Percentiles rank a stretch among this genome's conserved stretches.
Evolutionary conservation across 2,113 vertebrate species (phyloP).

Genomic region (Pollimyrus isidori): DNA sequence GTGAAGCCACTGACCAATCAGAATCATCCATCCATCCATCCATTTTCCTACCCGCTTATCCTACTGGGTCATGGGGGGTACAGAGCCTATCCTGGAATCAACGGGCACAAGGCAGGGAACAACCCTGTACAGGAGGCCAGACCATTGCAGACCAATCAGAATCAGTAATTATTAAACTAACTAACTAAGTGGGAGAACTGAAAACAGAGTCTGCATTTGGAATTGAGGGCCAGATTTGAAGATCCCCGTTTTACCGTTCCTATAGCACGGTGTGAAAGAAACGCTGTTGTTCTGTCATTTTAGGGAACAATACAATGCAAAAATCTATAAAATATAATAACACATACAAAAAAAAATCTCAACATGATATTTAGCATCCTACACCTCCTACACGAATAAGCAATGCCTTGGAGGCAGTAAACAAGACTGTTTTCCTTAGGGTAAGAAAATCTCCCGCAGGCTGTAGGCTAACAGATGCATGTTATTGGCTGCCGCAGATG

Average conservation of each 20-base stretch:
- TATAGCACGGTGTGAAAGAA: background rate
- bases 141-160: no score
- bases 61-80: no score
- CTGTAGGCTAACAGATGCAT: background rate
- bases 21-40: no score
- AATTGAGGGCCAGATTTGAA: no score
- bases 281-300: background rate
- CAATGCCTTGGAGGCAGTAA: background rate
- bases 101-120: no score
- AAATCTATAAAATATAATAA: background rate
- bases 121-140: no score
- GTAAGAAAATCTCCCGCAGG: background rate
- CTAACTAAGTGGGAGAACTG: no score
- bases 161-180: no score
- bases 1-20: no score
- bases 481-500: background rate
- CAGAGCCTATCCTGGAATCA: no score
- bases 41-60: no score
- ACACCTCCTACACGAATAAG: background rate
- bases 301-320: background rate
- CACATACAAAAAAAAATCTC: background rate
- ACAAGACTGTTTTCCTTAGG: background rate
- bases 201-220: no score
- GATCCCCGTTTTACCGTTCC: background rate
- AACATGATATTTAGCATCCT: background rate